Evolutionary conservation across 2,797 vertebrate species (phyloP).

Genomic region (Pristis pectinata): DNA sequence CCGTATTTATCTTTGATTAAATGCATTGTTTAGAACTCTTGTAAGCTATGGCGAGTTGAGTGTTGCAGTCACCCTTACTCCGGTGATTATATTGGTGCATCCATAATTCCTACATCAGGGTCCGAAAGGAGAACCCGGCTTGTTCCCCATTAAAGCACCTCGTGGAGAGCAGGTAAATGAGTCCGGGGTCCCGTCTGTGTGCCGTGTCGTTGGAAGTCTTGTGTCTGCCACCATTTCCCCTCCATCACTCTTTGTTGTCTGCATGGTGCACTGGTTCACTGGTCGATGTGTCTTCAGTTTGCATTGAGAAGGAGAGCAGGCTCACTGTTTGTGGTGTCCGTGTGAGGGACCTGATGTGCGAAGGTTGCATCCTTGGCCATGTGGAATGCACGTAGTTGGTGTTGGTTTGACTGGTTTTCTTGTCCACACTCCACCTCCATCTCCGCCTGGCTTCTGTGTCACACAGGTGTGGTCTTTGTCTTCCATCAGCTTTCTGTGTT

Average conservation of each 20-base stretch:
- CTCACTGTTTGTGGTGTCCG: not conserved
- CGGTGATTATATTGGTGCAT: constrained; percentile 7
- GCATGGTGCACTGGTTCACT: not conserved
- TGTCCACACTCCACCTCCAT: no score
- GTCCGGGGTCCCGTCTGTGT: constrained; percentile 31
- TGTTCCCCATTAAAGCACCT: constrained; percentile 77
- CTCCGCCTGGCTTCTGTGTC: not conserved
- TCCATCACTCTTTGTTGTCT: not conserved
- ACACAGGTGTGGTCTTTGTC: not conserved
- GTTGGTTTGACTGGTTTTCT: not conserved
- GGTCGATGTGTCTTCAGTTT: no score
- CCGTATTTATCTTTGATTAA: not conserved
- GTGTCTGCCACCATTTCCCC: not conserved
- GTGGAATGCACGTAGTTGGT: not conserved
- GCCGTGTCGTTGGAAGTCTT: not conserved
- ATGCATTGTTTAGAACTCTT: not conserved
- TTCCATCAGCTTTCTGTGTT: not conserved
- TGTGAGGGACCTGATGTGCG: no score
- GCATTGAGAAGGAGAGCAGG: not conserved
- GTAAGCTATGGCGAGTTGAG: not conserved
- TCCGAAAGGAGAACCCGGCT: constrained; percentile 83
- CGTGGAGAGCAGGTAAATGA: constrained; percentile 75
- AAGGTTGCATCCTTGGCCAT: not conserved
- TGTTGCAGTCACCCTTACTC: not conserved
- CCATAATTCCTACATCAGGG: constrained; percentile 59